A percentile compares a stretch with the other conserved stretches of the same genome.
These are phyloP conservation scores for Porites evermanni DNA, from an alignment of 92 coral and sea anemone genomes.

Conservation along the genomic window DNA sequence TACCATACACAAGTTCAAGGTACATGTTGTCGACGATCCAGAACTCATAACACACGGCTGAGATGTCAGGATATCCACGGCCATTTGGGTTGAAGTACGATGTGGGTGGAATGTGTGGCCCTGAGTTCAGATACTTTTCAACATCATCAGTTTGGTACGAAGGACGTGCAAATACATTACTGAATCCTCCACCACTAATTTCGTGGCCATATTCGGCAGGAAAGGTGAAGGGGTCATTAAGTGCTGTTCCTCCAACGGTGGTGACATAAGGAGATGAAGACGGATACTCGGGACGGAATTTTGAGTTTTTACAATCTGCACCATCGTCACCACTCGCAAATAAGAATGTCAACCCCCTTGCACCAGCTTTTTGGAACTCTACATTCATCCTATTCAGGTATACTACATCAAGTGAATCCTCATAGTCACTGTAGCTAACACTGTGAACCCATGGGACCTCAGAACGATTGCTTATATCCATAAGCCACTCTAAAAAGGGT, in stretches of 20 bases:
- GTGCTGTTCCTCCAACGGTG: constrained; percentile 98
- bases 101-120: constrained; percentile 87
- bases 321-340: constrained; percentile 99
- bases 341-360: constrained; percentile 86
- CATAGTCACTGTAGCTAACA: constrained; percentile 96
- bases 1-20: constrained; percentile 91
- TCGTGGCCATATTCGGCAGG: constrained; percentile 89
- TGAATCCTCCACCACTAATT: constrained; percentile 99
- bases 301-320: constrained; percentile 91
- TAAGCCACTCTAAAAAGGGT: constrained; percentile 97
- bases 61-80: constrained; percentile 94
- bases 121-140: constrained; percentile 80
- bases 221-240: constrained; percentile 67
- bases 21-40: constrained; percentile 95
- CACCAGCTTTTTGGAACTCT: constrained; percentile 98
- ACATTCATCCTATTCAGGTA: constrained; percentile 94
- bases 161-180: constrained; percentile 82
- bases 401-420: constrained; percentile 85
- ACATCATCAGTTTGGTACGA: constrained; percentile 89
- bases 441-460: constrained; percentile 94
- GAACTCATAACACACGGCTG: constrained; percentile 93
- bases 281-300: constrained; percentile 93
- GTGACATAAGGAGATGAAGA: constrained; percentile 98
- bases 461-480: constrained; percentile 88
- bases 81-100: constrained; percentile 84